These are phyloP conservation scores for Pinctada fucata DNA, from an alignment of 2,888 invertebrate species.

Conservation along the genomic window DNA sequence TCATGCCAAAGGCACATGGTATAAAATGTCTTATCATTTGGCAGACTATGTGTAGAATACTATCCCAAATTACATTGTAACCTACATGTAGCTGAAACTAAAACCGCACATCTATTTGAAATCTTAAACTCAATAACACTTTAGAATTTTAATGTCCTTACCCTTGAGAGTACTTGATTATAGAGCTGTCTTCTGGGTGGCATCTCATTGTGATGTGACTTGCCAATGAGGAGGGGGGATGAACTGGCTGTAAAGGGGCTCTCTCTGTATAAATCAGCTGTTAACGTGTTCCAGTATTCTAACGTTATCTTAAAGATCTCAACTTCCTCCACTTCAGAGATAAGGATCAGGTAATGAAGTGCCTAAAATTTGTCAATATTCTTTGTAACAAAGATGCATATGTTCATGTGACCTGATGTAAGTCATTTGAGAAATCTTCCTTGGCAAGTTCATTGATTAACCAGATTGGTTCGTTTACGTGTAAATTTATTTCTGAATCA, in stretches of 20 bases:
- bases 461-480: neutral
- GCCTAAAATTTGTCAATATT: conserved; percentile 59
- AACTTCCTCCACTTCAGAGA: conserved; percentile 98
- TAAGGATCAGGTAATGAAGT: conserved; percentile 77
- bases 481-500: no score
- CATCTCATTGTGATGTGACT: conserved; percentile 67
- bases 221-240: conserved; percentile 71
- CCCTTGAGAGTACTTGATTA: conserved; percentile 77
- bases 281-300: conserved; percentile 98
- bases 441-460: neutral
- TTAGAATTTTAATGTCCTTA: conserved; percentile 45
- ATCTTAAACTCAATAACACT: no score
- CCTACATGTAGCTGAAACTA: no score
- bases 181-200: conserved; percentile 76
- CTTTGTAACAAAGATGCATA: no score
- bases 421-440: no score
- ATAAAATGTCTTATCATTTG: no score
- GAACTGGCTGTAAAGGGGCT: conserved; percentile 83
- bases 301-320: conserved; percentile 99
- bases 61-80: no score
- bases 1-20: no score
- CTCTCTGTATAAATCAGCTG: conserved; percentile 94
- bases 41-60: no score
- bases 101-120: no score
- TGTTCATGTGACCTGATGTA: no score